Evolutionary conservation across 2,888 invertebrate species (phyloP).

Genomic region (Cybosia mesomella): DNA sequence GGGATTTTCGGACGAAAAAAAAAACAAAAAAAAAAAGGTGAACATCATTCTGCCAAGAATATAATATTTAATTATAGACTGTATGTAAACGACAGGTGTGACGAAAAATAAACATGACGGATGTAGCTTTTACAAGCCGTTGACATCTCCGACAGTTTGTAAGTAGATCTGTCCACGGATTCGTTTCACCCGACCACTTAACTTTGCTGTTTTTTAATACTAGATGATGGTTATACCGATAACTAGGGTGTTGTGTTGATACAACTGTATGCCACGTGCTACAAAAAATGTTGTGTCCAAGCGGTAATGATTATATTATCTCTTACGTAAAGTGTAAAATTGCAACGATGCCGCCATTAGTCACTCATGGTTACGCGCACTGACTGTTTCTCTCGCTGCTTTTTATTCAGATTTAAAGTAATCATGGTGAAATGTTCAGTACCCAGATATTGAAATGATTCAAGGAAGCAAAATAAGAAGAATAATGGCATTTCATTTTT

Average conservation of each 20-base stretch:
- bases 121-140: constrained; percentile 39
- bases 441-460: too few species aligned
- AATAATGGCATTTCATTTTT: too few species aligned
- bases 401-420: too few species aligned
- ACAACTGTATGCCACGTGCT: background rate
- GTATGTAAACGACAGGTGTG: constrained; percentile 19
- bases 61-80: constrained; percentile 4
- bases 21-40: background rate
- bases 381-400: too few species aligned
- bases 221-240: constrained; percentile 19
- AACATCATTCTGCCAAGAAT: background rate
- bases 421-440: too few species aligned
- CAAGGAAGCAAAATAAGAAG: too few species aligned
- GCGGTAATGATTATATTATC: background rate
- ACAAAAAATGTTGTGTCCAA: background rate
- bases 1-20: too few species aligned
- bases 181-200: constrained; percentile 44
- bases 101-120: constrained; percentile 32
- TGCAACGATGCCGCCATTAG: too few species aligned
- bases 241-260: background rate
- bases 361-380: too few species aligned
- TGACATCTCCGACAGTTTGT: constrained; percentile 45
- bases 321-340: background rate
- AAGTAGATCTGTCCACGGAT: constrained; percentile 50
- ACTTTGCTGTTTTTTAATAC: constrained; percentile 17